These are phyloP conservation scores for Panthera leo DNA, from an alignment of 2,113 vertebrate species.

Conservation along the genomic window DNA sequence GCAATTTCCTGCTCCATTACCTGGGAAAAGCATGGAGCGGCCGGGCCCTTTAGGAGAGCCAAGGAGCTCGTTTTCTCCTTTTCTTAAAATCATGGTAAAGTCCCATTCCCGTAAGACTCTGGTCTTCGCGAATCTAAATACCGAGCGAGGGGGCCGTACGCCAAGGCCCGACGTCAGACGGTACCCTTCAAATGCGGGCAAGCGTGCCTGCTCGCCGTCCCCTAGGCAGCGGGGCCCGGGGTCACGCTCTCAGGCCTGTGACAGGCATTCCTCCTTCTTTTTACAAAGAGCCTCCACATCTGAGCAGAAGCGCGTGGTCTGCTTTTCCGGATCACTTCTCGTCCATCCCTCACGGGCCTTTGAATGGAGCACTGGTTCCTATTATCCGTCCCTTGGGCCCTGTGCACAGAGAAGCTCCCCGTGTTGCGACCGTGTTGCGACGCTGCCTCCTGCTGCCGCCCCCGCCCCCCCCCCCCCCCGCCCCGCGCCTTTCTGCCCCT, in stretches of 20 bases:
- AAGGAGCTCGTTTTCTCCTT: background rate
- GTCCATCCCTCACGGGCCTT: background rate
- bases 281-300: background rate
- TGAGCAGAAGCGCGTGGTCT: background rate
- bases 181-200: background rate
- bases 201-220: rapidly evolving
- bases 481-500: background rate
- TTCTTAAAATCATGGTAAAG: conserved; percentile 43
- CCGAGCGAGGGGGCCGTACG: background rate
- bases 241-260: background rate
- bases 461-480: no score
- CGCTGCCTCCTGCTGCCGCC: rapidly evolving
- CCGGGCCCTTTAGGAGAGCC: background rate
- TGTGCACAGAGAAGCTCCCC: background rate
- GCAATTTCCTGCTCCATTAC: conserved; percentile 55
- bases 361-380: background rate
- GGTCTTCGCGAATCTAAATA: background rate
- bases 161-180: background rate
- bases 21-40: background rate
- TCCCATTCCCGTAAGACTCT: background rate
- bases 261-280: background rate
- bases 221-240: background rate
- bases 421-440: background rate
- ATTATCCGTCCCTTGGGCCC: background rate
- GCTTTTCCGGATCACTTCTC: background rate